Evolutionary conservation across 2,888 invertebrate genomes (phyloP).

Genomic region (Meta bourneti): DNA sequence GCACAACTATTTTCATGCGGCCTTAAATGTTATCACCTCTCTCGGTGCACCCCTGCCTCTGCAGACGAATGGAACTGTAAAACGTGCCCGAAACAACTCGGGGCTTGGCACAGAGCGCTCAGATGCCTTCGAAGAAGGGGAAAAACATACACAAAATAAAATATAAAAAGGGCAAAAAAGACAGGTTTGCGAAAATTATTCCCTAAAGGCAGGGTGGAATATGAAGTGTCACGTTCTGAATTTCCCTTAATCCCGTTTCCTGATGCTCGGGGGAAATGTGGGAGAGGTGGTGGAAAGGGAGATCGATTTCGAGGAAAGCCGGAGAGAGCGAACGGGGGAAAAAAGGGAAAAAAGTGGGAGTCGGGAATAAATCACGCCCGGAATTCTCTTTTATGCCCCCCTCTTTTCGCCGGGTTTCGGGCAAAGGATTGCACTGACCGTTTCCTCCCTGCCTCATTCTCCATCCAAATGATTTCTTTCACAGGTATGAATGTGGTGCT

Average conservation of each 20-base stretch:
- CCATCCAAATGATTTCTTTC: conserved; percentile 25
- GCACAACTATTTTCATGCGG: conserved; percentile 17
- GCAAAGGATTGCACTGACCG: conserved; percentile 36
- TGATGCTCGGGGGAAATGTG: conserved; percentile 56
- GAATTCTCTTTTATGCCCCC: conserved; percentile 66
- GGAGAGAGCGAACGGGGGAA: not conserved
- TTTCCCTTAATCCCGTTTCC: conserved; percentile 75
- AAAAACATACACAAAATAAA: not conserved
- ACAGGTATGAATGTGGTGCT: conserved; percentile 44
- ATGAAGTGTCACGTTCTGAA: conserved; percentile 76
- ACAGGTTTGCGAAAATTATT: conserved; percentile 67
- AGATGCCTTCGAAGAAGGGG: not conserved
- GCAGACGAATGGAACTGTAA: not conserved
- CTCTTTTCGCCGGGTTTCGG: conserved; percentile 17
- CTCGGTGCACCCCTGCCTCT: conserved; percentile 2
- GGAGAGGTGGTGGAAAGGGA: not conserved
- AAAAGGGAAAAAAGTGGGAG: conserved; percentile 18
- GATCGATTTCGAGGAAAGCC: conserved; percentile 36
- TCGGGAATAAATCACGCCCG: conserved; percentile 71
- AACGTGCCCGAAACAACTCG: not conserved
- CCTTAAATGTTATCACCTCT: conserved; percentile 40
- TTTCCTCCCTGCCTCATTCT: not conserved
- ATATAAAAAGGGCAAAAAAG: conserved; percentile 8
- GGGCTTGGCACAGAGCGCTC: conserved; percentile 1
- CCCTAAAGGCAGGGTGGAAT: conserved; percentile 66